Percentiles rank a stretch among this genome's conserved stretches.
phyloP scores from a whole-genome alignment of 2,797 vertebrate genomes.

The Chromobotia macracanthus region DNA sequence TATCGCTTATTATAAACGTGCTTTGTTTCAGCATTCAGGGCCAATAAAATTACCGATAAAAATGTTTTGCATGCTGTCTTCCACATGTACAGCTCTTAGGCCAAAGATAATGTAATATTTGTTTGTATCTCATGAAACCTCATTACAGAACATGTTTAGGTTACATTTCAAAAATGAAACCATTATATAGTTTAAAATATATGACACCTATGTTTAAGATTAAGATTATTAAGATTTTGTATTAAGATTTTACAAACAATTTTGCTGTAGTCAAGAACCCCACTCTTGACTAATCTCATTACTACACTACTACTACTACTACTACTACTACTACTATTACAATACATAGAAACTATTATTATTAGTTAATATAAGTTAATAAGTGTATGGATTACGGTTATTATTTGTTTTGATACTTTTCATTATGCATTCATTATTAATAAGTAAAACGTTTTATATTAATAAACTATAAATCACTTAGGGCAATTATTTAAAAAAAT shows the following conservation, averaged over 20 bases:
- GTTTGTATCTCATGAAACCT: neutral
- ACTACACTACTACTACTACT: too few species aligned
- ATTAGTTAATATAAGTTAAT: too few species aligned
- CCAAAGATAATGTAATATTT: neutral
- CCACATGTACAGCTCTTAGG: neutral
- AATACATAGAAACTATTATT: too few species aligned
- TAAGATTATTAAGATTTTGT: too few species aligned
- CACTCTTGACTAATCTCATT: neutral
- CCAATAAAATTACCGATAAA: neutral
- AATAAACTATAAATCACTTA: too few species aligned
- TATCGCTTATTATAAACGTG: slow-evolving; percentile 7
- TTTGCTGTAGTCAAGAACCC: neutral
- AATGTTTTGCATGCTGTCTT: slow-evolving; percentile 1
- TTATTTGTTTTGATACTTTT: too few species aligned
- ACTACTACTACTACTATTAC: too few species aligned
- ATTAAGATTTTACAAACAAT: neutral
- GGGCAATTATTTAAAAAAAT: too few species aligned
- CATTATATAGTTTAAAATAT: neutral
- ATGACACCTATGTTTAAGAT: neutral
- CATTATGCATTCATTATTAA: too few species aligned
- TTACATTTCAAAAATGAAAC: neutral
- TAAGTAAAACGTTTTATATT: too few species aligned
- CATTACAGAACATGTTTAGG: neutral
- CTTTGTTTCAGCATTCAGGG: slow-evolving; percentile 18
- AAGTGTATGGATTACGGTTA: too few species aligned